Evolutionary conservation across 2,888 invertebrate genomes (phyloP).

Genomic region (Crocallis elinguaria): DNA sequence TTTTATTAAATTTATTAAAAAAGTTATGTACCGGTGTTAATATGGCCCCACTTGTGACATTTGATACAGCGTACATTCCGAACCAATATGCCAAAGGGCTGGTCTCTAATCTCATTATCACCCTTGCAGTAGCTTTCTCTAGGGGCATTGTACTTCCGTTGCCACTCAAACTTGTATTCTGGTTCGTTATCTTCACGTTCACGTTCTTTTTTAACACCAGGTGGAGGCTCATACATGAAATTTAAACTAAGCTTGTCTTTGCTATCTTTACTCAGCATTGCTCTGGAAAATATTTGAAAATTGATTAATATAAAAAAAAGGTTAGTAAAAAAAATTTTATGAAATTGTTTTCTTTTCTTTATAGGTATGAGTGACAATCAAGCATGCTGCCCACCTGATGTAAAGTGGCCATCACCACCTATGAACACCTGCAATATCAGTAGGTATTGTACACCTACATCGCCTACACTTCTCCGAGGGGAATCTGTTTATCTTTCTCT

Average conservation of each 20-base stretch:
- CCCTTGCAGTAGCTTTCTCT: conserved; percentile 99
- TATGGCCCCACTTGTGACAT: conserved; percentile 99
- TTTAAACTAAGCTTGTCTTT: conserved; percentile 99
- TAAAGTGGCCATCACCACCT: no score
- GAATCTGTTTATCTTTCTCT: no score
- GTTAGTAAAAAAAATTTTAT: no score
- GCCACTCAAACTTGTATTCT: conserved; percentile 99
- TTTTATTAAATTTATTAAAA: not conserved
- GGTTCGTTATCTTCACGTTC: conserved; percentile 97
- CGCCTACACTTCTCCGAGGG: no score
- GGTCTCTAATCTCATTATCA: conserved; percentile 98
- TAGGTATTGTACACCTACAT: no score
- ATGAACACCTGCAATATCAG: no score
- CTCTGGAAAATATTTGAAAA: conserved; percentile 81
- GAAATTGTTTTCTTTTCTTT: no score
- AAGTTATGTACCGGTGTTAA: conserved; percentile 90
- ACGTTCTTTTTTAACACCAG: conserved; percentile 96
- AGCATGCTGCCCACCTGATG: no score
- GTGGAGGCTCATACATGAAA: conserved; percentile 99
- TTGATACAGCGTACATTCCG: conserved; percentile 99
- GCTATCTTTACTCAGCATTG: conserved; percentile 98
- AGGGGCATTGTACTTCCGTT: conserved; percentile 99
- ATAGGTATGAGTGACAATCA: no score
- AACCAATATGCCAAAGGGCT: conserved; percentile 99
- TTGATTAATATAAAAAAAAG: no score